Base-by-base conservation (phyloP, 2,797 vertebrate genomes). In the Molossus alvarezi region DNA sequence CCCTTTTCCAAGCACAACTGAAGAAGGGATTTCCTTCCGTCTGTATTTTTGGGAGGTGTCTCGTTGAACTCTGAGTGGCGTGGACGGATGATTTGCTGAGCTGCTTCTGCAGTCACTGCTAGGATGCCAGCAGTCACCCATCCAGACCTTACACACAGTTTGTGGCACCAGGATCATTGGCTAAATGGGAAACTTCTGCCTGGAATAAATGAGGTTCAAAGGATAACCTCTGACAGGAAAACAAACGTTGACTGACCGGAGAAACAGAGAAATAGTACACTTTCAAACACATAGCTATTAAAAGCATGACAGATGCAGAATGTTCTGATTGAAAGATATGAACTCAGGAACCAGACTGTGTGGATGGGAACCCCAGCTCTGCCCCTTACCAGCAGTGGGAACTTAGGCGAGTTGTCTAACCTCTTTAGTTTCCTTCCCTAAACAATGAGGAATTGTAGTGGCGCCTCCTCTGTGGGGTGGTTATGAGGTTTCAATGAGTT, bases 211-310 rank as follows among this genome's bases (percentile, higher is more conserved):
- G 41, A 58, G 21, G 41, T 81, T 85, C 83, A 69, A 37, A 33
- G 7, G 12, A 71, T 79, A 86, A 92, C 45, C 41, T 17, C 5
- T 25, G 21, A 37, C 14, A 82, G 6, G 25, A 8, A 55, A 83
- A 77, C 65, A 62, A 83, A 48, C 64, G 67, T 82, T 84, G 57
- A 29, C 11, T 57, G 29, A 55, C 23, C 41, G 0, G 37, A 82
- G 67, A 77, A 86, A 64, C 51, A 86, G 10, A 85, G 64, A 91
- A 85, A 64, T 14, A 58, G 55, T 27, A 58, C 14, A 13, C 72
- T 90, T 93, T 95, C 53, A 53, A 93, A 69, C 33, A 72, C 71
- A 64, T 60, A 94, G 80, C 33, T 58, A 60, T 72, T 84, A 75
- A 69, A 95, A 88, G 9, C 4, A 51, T 80, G 53, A 82, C 67